These are phyloP conservation scores for Cebus imitator DNA, from an alignment of 2,113 vertebrate species.

Conservation along the genomic window DNA sequence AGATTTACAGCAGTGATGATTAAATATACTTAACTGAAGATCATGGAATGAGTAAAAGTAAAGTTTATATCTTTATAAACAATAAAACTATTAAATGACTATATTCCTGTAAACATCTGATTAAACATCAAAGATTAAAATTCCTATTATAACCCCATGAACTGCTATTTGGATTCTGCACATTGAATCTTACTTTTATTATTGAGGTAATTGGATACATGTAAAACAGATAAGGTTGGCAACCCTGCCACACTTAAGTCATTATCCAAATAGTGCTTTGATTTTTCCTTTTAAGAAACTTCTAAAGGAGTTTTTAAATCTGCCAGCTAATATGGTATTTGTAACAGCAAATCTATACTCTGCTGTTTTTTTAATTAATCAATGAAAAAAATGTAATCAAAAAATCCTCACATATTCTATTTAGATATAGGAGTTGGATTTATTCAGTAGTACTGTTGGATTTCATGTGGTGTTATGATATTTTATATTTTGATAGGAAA, in stretches of 20 bases:
- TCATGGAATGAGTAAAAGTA: slow-evolving; percentile 44
- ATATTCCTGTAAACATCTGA: slow-evolving; percentile 46
- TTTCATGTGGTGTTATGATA: background rate
- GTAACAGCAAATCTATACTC: background rate
- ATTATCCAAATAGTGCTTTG: slow-evolving; percentile 26
- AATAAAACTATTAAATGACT: slow-evolving; percentile 41
- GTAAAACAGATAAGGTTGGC: slow-evolving; percentile 45
- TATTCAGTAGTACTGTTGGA: background rate
- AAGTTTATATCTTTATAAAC: background rate
- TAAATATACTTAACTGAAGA: slow-evolving; percentile 43
- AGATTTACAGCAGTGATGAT: slow-evolving; percentile 36
- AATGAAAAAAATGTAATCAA: background rate
- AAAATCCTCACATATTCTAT: background rate
- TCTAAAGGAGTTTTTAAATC: slow-evolving; percentile 12
- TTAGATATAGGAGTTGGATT: background rate
- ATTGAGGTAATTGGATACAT: background rate
- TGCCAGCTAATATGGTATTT: slow-evolving; percentile 1
- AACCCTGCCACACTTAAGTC: background rate
- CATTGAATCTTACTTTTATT: slow-evolving; percentile 34
- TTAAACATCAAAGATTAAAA: slow-evolving; percentile 41
- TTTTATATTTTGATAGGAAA: background rate
- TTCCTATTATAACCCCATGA: background rate
- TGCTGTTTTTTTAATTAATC: background rate
- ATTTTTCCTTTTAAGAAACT: slow-evolving; percentile 2
- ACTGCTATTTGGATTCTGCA: background rate